A percentile compares a stretch with the other conserved stretches of the same genome.
These are phyloP conservation scores for Ruditapes philippinarum DNA, from an alignment of 1,140 invertebrate species.

Conservation along the genomic window DNA sequence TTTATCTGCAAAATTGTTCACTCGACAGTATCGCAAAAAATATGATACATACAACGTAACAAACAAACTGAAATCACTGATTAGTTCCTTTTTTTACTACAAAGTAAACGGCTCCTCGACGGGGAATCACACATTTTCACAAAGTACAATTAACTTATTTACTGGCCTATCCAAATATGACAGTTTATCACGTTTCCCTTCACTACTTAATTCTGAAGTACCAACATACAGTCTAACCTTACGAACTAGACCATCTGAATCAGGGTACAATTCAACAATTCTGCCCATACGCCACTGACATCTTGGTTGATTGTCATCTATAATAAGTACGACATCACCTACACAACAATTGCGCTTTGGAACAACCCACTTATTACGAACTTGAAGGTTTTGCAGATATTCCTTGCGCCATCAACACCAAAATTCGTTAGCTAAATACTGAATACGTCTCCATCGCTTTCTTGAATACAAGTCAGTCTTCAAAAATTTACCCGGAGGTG, in stretches of 20 bases:
- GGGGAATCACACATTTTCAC: slow-evolving; percentile 15
- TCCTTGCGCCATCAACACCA: slow-evolving; percentile 64
- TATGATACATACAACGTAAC: too few species aligned
- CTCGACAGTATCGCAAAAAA: too few species aligned
- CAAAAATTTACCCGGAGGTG: slow-evolving; percentile 47
- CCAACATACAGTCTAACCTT: neutral
- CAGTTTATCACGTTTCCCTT: neutral
- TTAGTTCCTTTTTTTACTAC: too few species aligned
- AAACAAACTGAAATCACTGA: too few species aligned
- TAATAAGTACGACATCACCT: slow-evolving; percentile 42
- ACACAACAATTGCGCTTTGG: neutral
- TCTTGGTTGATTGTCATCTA: slow-evolving; percentile 60
- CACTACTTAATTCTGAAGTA: neutral
- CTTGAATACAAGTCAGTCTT: too few species aligned
- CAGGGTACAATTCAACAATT: neutral
- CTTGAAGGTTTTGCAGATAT: slow-evolving; percentile 57
- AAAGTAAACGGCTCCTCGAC: slow-evolving; percentile 23
- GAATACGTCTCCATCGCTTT: slow-evolving; percentile 50
- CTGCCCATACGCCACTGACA: slow-evolving; percentile 49
- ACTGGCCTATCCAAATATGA: neutral
- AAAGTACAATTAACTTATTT: neutral
- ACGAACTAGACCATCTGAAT: slow-evolving; percentile 18
- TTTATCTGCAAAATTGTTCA: too few species aligned
- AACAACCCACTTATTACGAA: slow-evolving; percentile 38
- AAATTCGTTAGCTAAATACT: slow-evolving; percentile 55